Evolutionary conservation across 2,888 invertebrate species (phyloP).

Genomic region (Lordiphosa fenestrarum): DNA sequence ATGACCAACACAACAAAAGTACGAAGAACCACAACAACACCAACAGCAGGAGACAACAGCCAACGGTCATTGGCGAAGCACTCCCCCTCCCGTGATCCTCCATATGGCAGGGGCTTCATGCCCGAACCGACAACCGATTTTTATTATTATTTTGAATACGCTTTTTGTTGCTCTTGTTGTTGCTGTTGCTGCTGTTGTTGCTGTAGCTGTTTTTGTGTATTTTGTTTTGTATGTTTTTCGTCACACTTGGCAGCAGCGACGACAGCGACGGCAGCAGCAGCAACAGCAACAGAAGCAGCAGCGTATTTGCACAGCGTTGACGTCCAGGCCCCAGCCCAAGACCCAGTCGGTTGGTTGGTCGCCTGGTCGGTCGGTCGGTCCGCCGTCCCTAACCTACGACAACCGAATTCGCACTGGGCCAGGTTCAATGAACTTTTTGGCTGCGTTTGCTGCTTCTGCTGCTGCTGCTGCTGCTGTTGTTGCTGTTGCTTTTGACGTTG

Average conservation of each 20-base stretch:
- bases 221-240: slow-evolving; percentile 74
- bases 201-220: slow-evolving; percentile 53
- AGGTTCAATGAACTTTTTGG: slow-evolving; percentile 75
- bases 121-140: slow-evolving; percentile 65
- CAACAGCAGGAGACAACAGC: slow-evolving; percentile 24
- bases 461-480: slow-evolving; percentile 30
- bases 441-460: slow-evolving; percentile 53
- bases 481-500: slow-evolving; percentile 31
- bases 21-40: slow-evolving; percentile 32
- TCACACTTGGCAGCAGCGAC: slow-evolving; percentile 69
- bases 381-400: slow-evolving; percentile 71
- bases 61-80: slow-evolving; percentile 44
- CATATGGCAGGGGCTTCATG: slow-evolving; percentile 50
- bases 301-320: slow-evolving; percentile 58
- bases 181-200: slow-evolving; percentile 51
- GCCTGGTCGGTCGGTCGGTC: slow-evolving; percentile 42
- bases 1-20: slow-evolving; percentile 66
- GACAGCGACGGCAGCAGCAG: slow-evolving; percentile 21
- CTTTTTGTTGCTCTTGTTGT: slow-evolving; percentile 60
- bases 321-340: slow-evolving; percentile 41
- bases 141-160: slow-evolving; percentile 73
- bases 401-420: slow-evolving; percentile 74
- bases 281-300: slow-evolving; percentile 26
- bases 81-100: slow-evolving; percentile 13
- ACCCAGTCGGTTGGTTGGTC: slow-evolving; percentile 32